Percentiles rank a stretch among this genome's conserved stretches.
These are phyloP conservation scores for Chauna torquata DNA, from an alignment of 2,113 vertebrate genomes.

Conservation along the genomic window DNA sequence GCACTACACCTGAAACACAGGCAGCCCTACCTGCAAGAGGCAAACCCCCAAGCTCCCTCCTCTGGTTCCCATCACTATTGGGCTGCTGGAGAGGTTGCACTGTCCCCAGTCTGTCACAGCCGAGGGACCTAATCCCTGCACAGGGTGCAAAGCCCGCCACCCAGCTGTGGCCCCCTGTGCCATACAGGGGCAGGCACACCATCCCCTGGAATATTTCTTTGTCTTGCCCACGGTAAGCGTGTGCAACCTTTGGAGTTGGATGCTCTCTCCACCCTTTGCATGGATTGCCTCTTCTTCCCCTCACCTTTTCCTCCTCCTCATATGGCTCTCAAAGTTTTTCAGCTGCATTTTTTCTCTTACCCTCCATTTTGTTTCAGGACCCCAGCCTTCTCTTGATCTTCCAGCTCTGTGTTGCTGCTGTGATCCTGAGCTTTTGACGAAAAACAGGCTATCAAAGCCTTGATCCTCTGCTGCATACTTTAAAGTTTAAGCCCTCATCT, in stretches of 20 bases:
- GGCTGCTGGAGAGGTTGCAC: background rate
- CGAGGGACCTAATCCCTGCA: background rate
- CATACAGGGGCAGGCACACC: too few relatives aligned
- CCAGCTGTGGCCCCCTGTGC: background rate
- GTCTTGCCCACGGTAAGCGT: accelerated
- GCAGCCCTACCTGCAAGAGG: background rate
- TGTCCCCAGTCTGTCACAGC: accelerated
- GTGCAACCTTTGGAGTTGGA: background rate
- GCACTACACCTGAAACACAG: background rate
- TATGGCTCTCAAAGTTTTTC: background rate
- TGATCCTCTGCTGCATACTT: background rate
- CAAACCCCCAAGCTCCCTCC: background rate
- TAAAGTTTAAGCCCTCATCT: background rate
- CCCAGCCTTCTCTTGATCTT: background rate
- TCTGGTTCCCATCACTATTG: background rate
- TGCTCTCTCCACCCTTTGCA: background rate
- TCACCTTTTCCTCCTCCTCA: background rate
- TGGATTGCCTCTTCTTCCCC: background rate
- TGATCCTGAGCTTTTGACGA: background rate
- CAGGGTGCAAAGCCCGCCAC: background rate
- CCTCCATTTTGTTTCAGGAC: background rate
- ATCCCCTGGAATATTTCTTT: background rate
- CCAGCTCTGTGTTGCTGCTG: background rate
- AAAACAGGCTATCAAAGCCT: background rate
- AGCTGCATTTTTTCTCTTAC: background rate